phyloP scores from a whole-genome alignment of 2,797 vertebrate species.

The Cuculus canorus region DNA sequence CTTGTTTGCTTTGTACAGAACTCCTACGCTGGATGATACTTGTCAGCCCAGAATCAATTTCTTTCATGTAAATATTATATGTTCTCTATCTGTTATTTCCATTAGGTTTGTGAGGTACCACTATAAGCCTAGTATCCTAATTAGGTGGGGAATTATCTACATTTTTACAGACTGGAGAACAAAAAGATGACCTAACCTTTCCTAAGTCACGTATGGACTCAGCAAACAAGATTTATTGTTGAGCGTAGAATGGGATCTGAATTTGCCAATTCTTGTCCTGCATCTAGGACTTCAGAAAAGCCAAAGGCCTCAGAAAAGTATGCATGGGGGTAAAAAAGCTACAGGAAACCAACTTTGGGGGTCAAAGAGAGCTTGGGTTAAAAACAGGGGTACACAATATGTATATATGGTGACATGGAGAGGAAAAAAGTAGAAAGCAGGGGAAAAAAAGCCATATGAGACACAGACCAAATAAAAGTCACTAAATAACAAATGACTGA shows the following conservation, averaged over 20 bases:
- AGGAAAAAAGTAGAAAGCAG: neutral
- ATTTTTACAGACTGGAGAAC: neutral
- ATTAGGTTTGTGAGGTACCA: neutral
- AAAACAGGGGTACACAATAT: accelerated
- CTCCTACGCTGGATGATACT: neutral
- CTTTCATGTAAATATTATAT: neutral
- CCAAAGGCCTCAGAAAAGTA: neutral
- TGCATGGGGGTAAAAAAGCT: neutral
- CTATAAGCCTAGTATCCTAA: neutral
- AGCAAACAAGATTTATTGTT: neutral
- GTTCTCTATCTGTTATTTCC: neutral
- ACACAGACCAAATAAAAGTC: neutral
- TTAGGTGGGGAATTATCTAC: neutral
- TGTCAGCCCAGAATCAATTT: constrained; percentile 16
- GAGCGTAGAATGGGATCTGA: neutral
- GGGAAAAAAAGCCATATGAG: neutral
- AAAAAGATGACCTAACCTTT: neutral
- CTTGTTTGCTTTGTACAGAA: constrained; percentile 47
- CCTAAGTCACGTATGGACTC: neutral
- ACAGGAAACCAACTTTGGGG: neutral
- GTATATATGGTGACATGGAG: neutral
- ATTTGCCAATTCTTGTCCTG: neutral
- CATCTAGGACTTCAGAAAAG: neutral
- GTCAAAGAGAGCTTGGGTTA: neutral
- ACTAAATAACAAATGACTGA: neutral